phyloP scores from a whole-genome alignment of 2,888 invertebrate species.

The Therioaphis trifolii region DNA sequence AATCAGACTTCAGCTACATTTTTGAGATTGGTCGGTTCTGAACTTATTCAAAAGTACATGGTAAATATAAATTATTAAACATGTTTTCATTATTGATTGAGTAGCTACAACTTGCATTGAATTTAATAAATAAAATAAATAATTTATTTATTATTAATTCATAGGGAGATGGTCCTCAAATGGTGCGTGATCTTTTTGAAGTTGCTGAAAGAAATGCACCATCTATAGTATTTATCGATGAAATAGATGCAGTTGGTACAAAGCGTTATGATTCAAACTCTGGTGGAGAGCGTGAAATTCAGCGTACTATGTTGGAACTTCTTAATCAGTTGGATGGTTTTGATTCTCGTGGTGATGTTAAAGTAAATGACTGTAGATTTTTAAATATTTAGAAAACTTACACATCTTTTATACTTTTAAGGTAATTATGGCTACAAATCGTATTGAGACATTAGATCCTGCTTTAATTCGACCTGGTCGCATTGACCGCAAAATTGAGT shows the following conservation, averaged over 20 bases:
- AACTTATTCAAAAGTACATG: slow-evolving; percentile 98
- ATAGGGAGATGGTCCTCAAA: slow-evolving; percentile 96
- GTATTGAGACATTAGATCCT: slow-evolving; percentile 98
- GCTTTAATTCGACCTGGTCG: slow-evolving; percentile 98
- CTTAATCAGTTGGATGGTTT: slow-evolving; percentile 98
- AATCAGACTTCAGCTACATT: slow-evolving; percentile 99
- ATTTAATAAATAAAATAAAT: no score
- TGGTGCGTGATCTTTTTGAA: slow-evolving; percentile 95
- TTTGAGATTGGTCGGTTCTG: slow-evolving; percentile 97
- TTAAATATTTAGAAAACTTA: background rate
- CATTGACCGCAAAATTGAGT: slow-evolving; percentile 99
- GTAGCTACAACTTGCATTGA: no score
- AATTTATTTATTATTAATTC: slow-evolving; percentile 40
- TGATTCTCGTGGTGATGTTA: slow-evolving; percentile 95
- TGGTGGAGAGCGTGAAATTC: slow-evolving; percentile 98
- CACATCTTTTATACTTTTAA: slow-evolving; percentile 67
- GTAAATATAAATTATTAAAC: slow-evolving; percentile 69
- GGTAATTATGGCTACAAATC: slow-evolving; percentile 98
- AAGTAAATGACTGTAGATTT: slow-evolving; percentile 73
- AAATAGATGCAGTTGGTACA: slow-evolving; percentile 99
- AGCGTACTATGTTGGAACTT: slow-evolving; percentile 98
- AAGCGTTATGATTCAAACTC: slow-evolving; percentile 99
- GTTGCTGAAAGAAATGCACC: slow-evolving; percentile 99
- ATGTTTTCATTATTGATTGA: no score
- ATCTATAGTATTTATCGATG: slow-evolving; percentile 99